Percentiles rank a stretch among this genome's conserved stretches.
phyloP scores from a whole-genome alignment of 2,113 vertebrate genomes.

The Collichthys lucidus region DNA sequence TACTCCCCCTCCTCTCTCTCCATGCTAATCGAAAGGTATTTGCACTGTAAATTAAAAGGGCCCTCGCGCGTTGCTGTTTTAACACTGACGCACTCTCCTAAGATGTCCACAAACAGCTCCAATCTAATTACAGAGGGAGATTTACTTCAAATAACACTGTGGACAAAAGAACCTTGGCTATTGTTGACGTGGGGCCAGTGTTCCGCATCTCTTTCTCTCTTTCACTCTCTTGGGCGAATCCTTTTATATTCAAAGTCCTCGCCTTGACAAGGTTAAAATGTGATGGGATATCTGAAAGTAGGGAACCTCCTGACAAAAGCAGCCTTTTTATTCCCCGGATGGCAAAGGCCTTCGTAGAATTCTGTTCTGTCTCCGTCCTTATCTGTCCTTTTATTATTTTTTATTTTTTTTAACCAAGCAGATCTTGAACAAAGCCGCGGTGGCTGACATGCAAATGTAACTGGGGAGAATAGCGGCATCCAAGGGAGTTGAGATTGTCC shows the following conservation, averaged over 20 bases:
- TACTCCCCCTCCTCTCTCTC: slow-evolving; percentile 71
- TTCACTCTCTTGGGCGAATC: slow-evolving; percentile 74
- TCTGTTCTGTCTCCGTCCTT: slow-evolving; percentile 60
- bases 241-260: slow-evolving; percentile 78
- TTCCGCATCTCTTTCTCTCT: slow-evolving; percentile 71
- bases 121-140: slow-evolving; percentile 85
- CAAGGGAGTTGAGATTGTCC: slow-evolving; percentile 75
- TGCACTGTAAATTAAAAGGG: slow-evolving; percentile 86
- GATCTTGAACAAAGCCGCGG: slow-evolving; percentile 64
- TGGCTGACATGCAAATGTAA: slow-evolving; percentile 71
- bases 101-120: slow-evolving; percentile 84
- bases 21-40: slow-evolving; percentile 86
- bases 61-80: slow-evolving; percentile 75
- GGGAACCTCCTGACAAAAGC: slow-evolving; percentile 65
- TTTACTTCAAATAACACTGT: slow-evolving; percentile 79
- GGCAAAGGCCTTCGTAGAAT: slow-evolving; percentile 60
- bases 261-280: slow-evolving; percentile 79
- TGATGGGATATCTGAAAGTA: slow-evolving; percentile 75
- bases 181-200: slow-evolving; percentile 72
- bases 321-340: slow-evolving; percentile 63
- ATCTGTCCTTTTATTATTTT: slow-evolving; percentile 43
- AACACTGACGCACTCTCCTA: slow-evolving; percentile 71
- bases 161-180: slow-evolving; percentile 78
- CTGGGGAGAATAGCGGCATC: slow-evolving; percentile 58
- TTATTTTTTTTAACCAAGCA: slow-evolving; percentile 55